Conservation (phyloP, 2,797 vertebrate species). For the Tapera naevia region DNA sequence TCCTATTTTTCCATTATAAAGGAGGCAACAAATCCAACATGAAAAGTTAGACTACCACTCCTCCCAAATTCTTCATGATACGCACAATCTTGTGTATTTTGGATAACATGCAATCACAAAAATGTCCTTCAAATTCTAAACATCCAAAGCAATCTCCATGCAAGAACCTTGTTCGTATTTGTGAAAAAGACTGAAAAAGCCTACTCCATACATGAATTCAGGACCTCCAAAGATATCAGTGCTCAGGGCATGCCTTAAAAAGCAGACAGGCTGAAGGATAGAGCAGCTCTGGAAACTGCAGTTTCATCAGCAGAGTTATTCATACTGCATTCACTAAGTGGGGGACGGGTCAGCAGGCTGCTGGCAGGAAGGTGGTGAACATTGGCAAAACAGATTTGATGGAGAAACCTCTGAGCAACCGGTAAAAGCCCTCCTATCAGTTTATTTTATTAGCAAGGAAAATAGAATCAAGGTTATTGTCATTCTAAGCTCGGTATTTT, state of each 20-base stretch:
- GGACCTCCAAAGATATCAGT: background rate
- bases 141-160: background rate
- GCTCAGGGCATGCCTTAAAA: background rate
- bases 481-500: background rate
- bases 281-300: background rate
- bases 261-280: background rate
- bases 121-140: background rate
- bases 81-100: background rate
- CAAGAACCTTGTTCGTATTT: background rate
- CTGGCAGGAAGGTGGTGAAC: background rate
- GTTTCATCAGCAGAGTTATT: fast-evolving
- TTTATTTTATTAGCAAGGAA: background rate
- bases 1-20: background rate
- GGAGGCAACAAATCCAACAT: background rate
- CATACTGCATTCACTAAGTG: background rate
- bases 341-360: background rate
- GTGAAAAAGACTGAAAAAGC: background rate
- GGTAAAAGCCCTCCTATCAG: background rate
- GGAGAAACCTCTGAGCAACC: background rate
- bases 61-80: background rate
- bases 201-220: background rate
- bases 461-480: background rate
- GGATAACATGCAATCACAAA: background rate
- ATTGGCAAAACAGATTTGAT: background rate
- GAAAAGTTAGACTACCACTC: background rate